Conservation (phyloP, 2,113 vertebrate genomes). For the Lonchura striata region DNA sequence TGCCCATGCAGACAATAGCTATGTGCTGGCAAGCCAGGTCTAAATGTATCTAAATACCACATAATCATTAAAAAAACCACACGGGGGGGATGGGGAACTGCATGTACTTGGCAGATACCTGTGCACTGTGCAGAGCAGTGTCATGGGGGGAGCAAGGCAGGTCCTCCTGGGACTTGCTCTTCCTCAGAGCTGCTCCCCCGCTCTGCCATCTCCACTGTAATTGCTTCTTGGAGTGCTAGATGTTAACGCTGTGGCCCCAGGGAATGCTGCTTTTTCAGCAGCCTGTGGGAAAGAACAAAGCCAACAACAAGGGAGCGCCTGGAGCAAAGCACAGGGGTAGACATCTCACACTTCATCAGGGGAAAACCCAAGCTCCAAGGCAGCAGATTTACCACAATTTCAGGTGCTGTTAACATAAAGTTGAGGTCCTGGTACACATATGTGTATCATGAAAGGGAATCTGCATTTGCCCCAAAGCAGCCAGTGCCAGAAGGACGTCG, state of each 20-base stretch:
- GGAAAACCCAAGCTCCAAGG: neutral
- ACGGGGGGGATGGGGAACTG: neutral
- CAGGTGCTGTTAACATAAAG: neutral
- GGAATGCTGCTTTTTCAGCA: neutral
- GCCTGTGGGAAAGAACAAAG: slow-evolving; percentile 10
- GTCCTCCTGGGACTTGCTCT: neutral
- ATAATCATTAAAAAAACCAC: neutral
- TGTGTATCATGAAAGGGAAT: neutral
- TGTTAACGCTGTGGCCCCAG: neutral
- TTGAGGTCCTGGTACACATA: neutral
- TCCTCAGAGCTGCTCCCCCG: neutral
- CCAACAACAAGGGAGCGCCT: neutral
- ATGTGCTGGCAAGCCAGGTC: slow-evolving; percentile 6
- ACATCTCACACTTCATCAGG: neutral
- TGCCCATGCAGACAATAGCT: slow-evolving; percentile 36
- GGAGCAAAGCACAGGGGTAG: neutral
- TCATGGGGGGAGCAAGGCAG: neutral
- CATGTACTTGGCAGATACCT: neutral
- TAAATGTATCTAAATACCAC: neutral
- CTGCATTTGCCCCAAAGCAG: neutral
- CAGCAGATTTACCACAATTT: neutral
- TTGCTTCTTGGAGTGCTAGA: neutral
- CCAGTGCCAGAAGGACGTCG: neutral
- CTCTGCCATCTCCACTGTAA: neutral
- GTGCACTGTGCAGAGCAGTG: neutral